Evolutionary conservation across 2,797 vertebrate genomes (phyloP).

Genomic region (Enteromius afrohamiltoni): DNA sequence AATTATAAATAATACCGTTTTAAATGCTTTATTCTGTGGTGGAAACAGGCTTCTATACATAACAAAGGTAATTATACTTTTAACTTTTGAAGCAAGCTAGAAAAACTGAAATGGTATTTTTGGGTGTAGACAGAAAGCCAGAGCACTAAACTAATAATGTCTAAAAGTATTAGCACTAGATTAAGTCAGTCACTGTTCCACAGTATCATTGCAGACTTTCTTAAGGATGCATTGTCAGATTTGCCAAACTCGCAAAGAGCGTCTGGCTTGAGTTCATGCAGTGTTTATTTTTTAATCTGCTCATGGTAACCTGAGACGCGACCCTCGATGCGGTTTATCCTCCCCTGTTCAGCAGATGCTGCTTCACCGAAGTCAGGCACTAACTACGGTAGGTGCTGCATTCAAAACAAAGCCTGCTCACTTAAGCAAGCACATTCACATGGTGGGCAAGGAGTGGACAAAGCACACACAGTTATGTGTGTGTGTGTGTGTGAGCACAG

Average conservation of each 20-base stretch:
- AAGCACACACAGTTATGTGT: slow-evolving; percentile 49
- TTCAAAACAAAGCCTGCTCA: slow-evolving; percentile 44
- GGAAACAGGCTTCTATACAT: not conserved
- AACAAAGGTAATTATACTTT: not conserved
- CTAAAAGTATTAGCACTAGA: not conserved
- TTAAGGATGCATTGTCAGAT: slow-evolving; percentile 37
- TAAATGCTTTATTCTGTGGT: not conserved
- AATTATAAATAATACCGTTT: not conserved
- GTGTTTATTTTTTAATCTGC: slow-evolving; percentile 58
- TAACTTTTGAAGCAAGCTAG: not conserved
- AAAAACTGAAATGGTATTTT: not conserved
- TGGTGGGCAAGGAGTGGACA: slow-evolving; percentile 30
- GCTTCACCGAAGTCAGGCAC: slow-evolving; percentile 38
- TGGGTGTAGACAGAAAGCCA: not conserved
- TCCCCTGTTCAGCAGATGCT: slow-evolving; percentile 17
- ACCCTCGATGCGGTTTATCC: slow-evolving; percentile 43
- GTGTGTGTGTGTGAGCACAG: slow-evolving; percentile 51
- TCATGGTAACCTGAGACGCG: slow-evolving; percentile 38
- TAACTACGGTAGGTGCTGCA: slow-evolving; percentile 25
- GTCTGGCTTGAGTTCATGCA: slow-evolving; percentile 42
- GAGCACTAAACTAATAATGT: not conserved
- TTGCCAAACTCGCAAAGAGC: slow-evolving; percentile 43
- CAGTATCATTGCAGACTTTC: slow-evolving; percentile 44
- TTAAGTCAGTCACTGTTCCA: slow-evolving; percentile 17
- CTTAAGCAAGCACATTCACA: slow-evolving; percentile 30